Evolutionary conservation across 2,888 invertebrate genomes (phyloP).

Genomic region (Carterocephalus palaemon): DNA sequence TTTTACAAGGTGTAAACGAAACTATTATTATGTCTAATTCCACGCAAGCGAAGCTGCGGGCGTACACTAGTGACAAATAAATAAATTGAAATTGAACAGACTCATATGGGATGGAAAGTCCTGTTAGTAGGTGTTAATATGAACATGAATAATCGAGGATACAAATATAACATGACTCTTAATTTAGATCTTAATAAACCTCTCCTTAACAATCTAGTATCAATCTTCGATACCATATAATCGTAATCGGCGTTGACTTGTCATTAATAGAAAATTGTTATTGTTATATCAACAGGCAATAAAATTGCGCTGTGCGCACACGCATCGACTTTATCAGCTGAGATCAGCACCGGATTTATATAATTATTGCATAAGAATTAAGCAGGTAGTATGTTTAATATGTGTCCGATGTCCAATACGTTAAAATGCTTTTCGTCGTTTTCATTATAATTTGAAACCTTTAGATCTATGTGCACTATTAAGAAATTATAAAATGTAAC

Average conservation of each 20-base stretch:
- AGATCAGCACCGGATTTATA: constrained; percentile 30
- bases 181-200: constrained; percentile 5
- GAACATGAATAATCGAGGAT: too few species aligned
- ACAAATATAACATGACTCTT: too few species aligned
- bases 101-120: too few species aligned
- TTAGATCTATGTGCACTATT: too few species aligned
- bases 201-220: constrained; percentile 36
- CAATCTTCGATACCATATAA: constrained; percentile 45
- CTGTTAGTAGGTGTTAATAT: too few species aligned
- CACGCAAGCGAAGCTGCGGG: too few species aligned
- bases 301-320: constrained; percentile 26
- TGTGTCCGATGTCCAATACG: constrained; percentile 1
- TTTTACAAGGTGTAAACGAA: too few species aligned
- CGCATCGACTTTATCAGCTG: constrained; percentile 24
- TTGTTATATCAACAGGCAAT: constrained; percentile 37
- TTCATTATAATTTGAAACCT: too few species aligned
- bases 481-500: too few species aligned
- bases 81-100: too few species aligned
- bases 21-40: too few species aligned
- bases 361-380: constrained; percentile 27
- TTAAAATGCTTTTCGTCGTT: constrained; percentile 6
- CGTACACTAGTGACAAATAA: too few species aligned
- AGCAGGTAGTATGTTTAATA: constrained; percentile 14
- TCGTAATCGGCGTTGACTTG: constrained; percentile 44
- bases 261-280: constrained; percentile 49